phyloP scores from a whole-genome alignment of 2,888 invertebrate species.

The Clunio marinus region DNA sequence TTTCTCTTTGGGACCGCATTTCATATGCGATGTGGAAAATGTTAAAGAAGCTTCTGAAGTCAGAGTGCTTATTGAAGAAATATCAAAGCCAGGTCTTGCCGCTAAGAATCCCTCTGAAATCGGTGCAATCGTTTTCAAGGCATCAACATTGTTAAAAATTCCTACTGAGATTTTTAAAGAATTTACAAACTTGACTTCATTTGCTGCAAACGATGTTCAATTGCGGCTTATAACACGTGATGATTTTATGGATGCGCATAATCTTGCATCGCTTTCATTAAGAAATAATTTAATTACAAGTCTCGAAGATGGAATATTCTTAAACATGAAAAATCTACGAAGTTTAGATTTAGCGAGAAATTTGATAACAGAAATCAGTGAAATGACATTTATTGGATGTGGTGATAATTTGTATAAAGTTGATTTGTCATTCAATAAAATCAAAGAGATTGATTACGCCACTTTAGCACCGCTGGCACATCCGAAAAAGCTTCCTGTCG shows the following conservation, averaged over 20 bases:
- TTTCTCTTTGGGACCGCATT: conserved; percentile 7
- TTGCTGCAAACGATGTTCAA: neutral
- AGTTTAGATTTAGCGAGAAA: conserved; percentile 8
- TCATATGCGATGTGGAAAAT: conserved; percentile 7
- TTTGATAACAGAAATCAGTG: neutral
- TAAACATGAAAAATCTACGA: neutral
- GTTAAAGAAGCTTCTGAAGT: neutral
- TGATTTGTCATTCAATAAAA: conserved; percentile 2
- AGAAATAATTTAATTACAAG: neutral
- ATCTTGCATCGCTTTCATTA: neutral
- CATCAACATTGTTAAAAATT: neutral
- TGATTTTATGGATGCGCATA: conserved; percentile 1
- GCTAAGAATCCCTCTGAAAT: neutral
- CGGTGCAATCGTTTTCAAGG: conserved; percentile 3
- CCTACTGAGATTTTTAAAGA: neutral
- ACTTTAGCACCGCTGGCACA: neutral
- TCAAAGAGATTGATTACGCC: neutral
- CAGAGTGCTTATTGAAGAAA: neutral
- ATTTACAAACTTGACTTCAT: neutral
- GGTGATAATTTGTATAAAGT: conserved; percentile 17
- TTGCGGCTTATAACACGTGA: neutral
- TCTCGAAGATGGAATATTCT: conserved; percentile 3
- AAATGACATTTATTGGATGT: neutral
- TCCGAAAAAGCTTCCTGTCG: neutral
- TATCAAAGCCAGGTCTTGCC: neutral